These are phyloP conservation scores for Agrotis ipsilon DNA, from an alignment of 2,888 invertebrate genomes.

Conservation along the genomic window DNA sequence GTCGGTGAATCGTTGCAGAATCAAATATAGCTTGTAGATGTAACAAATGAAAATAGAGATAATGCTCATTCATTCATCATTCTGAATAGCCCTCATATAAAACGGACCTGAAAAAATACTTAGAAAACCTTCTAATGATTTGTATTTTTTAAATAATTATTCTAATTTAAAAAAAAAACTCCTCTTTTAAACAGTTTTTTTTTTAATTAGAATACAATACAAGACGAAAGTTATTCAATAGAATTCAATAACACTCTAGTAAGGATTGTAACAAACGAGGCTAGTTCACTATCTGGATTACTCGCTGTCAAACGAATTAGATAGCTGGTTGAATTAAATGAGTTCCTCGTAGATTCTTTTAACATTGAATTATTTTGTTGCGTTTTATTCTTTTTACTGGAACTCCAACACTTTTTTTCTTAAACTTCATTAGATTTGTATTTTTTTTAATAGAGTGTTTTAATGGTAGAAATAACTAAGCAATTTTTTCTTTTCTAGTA, in stretches of 20 bases:
- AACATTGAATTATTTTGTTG: slow-evolving; percentile 1
- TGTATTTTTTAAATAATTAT: too few species aligned
- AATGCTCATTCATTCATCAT: too few species aligned
- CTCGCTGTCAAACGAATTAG: slow-evolving; percentile 18
- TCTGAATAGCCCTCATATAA: too few species aligned
- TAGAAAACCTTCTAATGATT: too few species aligned
- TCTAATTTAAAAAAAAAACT: too few species aligned
- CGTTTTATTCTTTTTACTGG: background rate
- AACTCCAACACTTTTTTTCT: background rate
- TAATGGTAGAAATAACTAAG: background rate
- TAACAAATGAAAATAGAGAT: too few species aligned
- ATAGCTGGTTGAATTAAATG: slow-evolving; percentile 3
- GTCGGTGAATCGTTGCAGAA: too few species aligned
- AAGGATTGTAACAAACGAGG: slow-evolving; percentile 8
- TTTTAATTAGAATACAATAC: too few species aligned
- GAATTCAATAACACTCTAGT: background rate
- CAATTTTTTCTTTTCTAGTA: background rate
- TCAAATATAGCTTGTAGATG: too few species aligned
- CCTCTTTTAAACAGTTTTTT: too few species aligned
- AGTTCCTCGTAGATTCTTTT: slow-evolving; percentile 6
- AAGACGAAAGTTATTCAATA: too few species aligned
- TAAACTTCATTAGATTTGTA: background rate
- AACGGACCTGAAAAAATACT: too few species aligned
- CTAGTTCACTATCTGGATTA: slow-evolving; percentile 16
- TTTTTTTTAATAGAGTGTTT: background rate